Evolutionary conservation across 2,888 invertebrate genomes (phyloP).

Genomic region (Clostera curtula): DNA sequence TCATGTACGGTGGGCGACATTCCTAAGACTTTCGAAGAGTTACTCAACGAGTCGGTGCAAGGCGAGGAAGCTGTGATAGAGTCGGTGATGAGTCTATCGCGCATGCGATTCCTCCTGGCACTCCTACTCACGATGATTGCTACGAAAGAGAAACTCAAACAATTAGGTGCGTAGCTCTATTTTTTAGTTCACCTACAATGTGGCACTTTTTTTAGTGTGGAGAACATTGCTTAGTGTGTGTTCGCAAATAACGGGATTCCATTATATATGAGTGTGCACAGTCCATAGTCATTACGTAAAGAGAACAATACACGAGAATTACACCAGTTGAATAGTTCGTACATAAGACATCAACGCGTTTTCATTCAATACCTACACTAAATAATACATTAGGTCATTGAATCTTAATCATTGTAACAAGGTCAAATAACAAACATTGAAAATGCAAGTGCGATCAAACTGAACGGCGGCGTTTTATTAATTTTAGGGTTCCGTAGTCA

Average conservation of each 20-base stretch:
- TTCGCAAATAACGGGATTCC: slow-evolving; percentile 53
- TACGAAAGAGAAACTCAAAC: slow-evolving; percentile 83
- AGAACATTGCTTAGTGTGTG: slow-evolving; percentile 64
- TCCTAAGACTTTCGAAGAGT: slow-evolving; percentile 36
- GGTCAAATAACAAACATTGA: slow-evolving; percentile 48
- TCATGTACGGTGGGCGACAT: slow-evolving; percentile 52
- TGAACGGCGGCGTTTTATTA: too few species aligned
- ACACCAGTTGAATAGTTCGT: slow-evolving; percentile 19
- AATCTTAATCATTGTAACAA: slow-evolving; percentile 38
- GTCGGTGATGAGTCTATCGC: slow-evolving; percentile 79
- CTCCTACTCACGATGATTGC: slow-evolving; percentile 89
- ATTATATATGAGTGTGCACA: slow-evolving; percentile 27
- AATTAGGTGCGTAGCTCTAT: slow-evolving; percentile 83
- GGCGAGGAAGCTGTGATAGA: slow-evolving; percentile 54
- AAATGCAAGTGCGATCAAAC: slow-evolving; percentile 31
- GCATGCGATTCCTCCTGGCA: slow-evolving; percentile 86
- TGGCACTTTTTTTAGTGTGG: slow-evolving; percentile 59
- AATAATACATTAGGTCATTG: slow-evolving; percentile 36
- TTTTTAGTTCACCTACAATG: slow-evolving; percentile 28
- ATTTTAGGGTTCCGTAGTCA: too few species aligned
- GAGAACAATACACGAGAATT: slow-evolving; percentile 12
- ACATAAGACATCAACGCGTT: slow-evolving; percentile 60
- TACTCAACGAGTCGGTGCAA: slow-evolving; percentile 33
- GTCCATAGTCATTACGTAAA: slow-evolving; percentile 31
- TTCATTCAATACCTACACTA: slow-evolving; percentile 31